Conservation (phyloP, 2,113 vertebrate species). For the Neofelis nebulosa region DNA sequence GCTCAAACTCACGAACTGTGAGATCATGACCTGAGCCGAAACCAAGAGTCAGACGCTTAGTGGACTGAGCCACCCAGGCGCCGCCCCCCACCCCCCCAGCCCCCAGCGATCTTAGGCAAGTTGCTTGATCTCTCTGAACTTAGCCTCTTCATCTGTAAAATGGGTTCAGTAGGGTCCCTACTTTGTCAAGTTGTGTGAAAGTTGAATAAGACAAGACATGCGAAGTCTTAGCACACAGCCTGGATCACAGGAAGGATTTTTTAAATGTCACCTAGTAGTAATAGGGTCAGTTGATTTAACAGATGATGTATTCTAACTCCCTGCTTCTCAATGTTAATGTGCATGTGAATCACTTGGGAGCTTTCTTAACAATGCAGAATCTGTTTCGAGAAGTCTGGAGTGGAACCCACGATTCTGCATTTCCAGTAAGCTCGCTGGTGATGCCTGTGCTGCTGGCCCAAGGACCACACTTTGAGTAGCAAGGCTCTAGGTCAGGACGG, state of each 20-base stretch:
- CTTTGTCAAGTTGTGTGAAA: background rate
- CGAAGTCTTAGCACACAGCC: background rate
- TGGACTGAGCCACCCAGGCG: no score
- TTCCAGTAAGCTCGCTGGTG: background rate
- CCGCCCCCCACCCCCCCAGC: no score
- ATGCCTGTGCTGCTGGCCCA: no score
- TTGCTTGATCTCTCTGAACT: background rate
- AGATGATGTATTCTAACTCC: background rate
- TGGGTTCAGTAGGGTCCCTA: background rate
- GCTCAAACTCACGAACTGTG: no score
- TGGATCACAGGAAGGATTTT: background rate
- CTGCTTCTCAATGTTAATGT: background rate
- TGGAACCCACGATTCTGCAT: background rate
- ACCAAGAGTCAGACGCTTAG: no score
- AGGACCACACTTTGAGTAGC: background rate
- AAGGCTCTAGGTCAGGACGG: background rate
- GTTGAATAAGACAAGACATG: background rate
- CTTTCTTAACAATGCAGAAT: background rate
- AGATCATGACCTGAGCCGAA: no score
- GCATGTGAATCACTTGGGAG: background rate
- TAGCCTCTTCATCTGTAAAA: background rate
- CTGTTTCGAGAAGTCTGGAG: background rate
- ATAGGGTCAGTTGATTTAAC: background rate
- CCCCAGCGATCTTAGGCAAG: background rate
- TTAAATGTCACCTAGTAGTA: background rate